Evolutionary conservation across 2,113 vertebrate species (phyloP), one percentile per base, ranked within the genome.

Genomic region (Lepus timidus): DNA sequence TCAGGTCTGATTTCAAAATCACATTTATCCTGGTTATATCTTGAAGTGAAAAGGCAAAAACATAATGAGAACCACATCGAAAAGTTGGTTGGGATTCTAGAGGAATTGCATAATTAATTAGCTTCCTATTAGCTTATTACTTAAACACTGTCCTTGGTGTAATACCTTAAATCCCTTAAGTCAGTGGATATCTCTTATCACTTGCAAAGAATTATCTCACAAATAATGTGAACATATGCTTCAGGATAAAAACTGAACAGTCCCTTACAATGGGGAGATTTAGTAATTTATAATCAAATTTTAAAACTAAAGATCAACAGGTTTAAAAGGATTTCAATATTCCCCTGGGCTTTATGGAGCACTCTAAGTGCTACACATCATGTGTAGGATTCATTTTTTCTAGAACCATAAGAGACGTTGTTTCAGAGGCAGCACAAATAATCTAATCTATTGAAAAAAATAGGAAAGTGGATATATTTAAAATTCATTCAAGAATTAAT

Each of bases 401-500:
- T 84, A 94, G 29, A 61, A 58, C 3, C 31, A 29, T 1, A 1
- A 79, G 23, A 74, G 19, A 25, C 17, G 31, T 80, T 65, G 27
- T 58, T 75, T 61, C 27, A 83, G 20, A 86, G 49, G 62, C 29
- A 84, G 44, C n/a, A 87, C 11, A 74, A 86, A 68, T 83, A 73
- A 62, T 68, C 27, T 83, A 84, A 73, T 65, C 33, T 4, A 61
- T 9, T 94, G 25, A 93, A 88, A 29, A 81, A 13, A 31, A 90
- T 58, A 75, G 11, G 55, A 84, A 64, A 94, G 76, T 70, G 3
- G 16, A 52, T 81, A 64, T 65, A 88, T 49, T 96, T 89, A 95
- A 95, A 89, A 81, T 65, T 90, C 49, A 73, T 23, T 68, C 74
- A 82, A 44, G 65, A 88, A 88, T 94, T 74, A 84, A 95, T 67